A percentile compares a stretch with the other conserved stretches of the same genome.
Evolutionary conservation across 2,888 invertebrate genomes (phyloP).

Genomic region (Barypeithes pellucidus): DNA sequence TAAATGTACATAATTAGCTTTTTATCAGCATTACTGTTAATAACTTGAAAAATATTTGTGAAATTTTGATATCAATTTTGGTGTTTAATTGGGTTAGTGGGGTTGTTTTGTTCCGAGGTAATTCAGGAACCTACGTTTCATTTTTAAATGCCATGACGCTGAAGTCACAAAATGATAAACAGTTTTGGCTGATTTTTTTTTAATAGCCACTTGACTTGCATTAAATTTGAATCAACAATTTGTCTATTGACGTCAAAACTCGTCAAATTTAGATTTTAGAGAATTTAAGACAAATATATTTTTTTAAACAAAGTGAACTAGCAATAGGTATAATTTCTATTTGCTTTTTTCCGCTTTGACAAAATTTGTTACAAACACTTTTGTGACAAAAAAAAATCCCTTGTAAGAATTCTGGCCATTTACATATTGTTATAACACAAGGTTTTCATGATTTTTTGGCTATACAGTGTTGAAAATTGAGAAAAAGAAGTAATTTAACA

Average conservation of each 20-base stretch:
- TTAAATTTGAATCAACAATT: not conserved
- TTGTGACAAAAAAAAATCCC: too few species aligned
- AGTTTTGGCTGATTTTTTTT: not conserved
- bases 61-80: not conserved
- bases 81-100: not conserved
- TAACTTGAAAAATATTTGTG: not conserved
- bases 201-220: constrained; percentile 5
- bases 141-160: not conserved
- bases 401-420: too few species aligned
- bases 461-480: too few species aligned
- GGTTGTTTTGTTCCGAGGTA: not conserved
- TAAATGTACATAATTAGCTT: too few species aligned
- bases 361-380: too few species aligned
- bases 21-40: too few species aligned
- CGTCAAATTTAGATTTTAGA: not conserved
- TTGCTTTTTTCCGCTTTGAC: not conserved
- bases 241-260: not conserved
- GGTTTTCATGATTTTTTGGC: too few species aligned
- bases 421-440: too few species aligned
- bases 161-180: not conserved
- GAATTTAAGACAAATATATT: too few species aligned
- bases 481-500: too few species aligned
- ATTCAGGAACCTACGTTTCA: not conserved
- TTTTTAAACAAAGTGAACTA: not conserved
- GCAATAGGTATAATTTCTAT: not conserved